Conservation (phyloP, 2,888 invertebrate genomes). For the Hesperia comma region DNA sequence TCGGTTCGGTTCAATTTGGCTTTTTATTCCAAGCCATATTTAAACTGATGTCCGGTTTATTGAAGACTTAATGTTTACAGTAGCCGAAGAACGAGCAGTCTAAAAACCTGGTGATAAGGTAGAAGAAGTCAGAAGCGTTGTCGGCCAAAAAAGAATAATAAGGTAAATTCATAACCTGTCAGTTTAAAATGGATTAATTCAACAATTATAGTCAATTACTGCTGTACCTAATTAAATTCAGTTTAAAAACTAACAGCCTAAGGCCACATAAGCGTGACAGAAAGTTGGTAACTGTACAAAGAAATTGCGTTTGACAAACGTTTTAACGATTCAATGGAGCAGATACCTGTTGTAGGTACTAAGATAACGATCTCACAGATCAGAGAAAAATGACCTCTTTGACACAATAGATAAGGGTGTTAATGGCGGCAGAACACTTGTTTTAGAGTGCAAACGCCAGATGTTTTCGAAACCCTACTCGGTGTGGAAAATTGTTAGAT, state of each 20-base stretch:
- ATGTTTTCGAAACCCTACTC: slow-evolving; percentile 71
- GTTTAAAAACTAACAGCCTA: not conserved
- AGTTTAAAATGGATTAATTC: too few species aligned
- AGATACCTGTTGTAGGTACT: slow-evolving; percentile 44
- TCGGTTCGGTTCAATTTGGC: too few species aligned
- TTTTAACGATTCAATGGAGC: slow-evolving; percentile 61
- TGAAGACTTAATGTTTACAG: too few species aligned
- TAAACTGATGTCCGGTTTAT: too few species aligned
- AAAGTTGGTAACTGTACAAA: slow-evolving; percentile 56
- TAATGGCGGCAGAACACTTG: slow-evolving; percentile 41
- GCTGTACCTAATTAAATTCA: not conserved
- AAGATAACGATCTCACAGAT: slow-evolving; percentile 31
- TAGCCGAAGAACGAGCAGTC: too few species aligned
- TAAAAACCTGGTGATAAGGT: too few species aligned
- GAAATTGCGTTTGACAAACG: slow-evolving; percentile 63
- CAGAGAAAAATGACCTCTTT: slow-evolving; percentile 50
- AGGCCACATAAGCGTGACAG: slow-evolving; percentile 42
- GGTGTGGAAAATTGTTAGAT: slow-evolving; percentile 75
- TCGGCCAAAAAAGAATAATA: too few species aligned
- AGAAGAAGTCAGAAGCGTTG: too few species aligned
- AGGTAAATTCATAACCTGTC: not conserved
- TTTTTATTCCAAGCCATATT: too few species aligned
- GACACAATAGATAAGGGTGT: slow-evolving; percentile 47
- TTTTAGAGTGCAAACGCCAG: slow-evolving; percentile 54
- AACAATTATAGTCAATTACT: too few species aligned